phyloP scores from a whole-genome alignment of 2,797 vertebrate species.

The Alectoris magna region DNA sequence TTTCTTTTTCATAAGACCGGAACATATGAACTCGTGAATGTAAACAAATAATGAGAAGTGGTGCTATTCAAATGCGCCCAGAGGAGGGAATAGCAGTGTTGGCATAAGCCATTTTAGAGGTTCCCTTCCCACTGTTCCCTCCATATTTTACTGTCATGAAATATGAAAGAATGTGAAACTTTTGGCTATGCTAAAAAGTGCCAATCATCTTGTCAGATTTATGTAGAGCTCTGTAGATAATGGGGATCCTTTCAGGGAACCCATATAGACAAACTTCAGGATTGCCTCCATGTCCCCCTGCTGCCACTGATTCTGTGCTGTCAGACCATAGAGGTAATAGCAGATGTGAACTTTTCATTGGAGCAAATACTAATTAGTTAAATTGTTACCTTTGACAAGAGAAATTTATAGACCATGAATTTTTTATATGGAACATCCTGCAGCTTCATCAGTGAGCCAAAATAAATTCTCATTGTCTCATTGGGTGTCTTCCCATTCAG shows the following conservation, averaged over 20 bases:
- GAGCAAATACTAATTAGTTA: background rate
- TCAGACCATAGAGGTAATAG: background rate
- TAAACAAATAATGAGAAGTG: background rate
- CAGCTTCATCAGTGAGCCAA: background rate
- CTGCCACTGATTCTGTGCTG: background rate
- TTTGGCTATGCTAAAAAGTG: background rate
- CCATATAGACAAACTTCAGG: background rate
- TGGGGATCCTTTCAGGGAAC: rapidly evolving
- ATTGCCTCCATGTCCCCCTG: background rate
- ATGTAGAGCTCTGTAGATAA: background rate
- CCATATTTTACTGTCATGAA: background rate
- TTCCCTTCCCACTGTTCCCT: background rate
- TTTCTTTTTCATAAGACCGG: background rate
- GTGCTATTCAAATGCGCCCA: no score
- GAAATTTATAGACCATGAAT: background rate
- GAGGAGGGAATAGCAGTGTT: background rate
- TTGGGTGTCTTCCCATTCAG: background rate
- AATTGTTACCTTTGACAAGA: background rate
- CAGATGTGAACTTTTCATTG: background rate
- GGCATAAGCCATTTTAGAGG: background rate
- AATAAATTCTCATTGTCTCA: background rate
- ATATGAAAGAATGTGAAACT: background rate
- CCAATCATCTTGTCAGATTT: background rate
- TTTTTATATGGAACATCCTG: background rate
- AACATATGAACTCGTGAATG: background rate